Percentiles rank a stretch among this genome's conserved stretches.
These are phyloP conservation scores for Gymnopithys bicolor DNA, from an alignment of 2,797 vertebrate species.

Conservation along the genomic window DNA sequence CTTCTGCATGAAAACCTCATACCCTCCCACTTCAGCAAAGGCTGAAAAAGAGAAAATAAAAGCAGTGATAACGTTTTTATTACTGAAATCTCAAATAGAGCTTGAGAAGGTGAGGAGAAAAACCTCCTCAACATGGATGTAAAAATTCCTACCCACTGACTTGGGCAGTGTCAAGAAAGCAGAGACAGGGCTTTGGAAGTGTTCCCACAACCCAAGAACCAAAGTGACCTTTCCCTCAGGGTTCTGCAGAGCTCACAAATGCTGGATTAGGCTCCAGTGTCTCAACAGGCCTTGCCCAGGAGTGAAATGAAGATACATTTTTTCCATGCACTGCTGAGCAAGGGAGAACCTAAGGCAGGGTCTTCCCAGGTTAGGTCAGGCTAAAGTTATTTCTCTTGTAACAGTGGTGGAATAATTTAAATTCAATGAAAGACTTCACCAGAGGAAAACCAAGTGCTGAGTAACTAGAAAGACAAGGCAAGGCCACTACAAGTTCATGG, in stretches of 20 bases:
- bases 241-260: not conserved
- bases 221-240: not conserved
- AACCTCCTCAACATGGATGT: not conserved
- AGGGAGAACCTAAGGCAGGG: not conserved
- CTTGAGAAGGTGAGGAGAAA: not conserved
- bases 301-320: not conserved
- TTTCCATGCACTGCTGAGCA: not conserved
- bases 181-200: no score
- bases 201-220: no score
- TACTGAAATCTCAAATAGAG: not conserved
- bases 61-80: not conserved
- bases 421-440: not conserved
- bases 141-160: not conserved
- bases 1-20: constrained; percentile 79
- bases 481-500: not conserved
- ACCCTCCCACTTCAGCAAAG: constrained; percentile 87
- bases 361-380: not conserved
- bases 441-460: not conserved
- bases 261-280: not conserved
- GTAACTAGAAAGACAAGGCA: not conserved
- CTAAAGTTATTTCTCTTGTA: not conserved
- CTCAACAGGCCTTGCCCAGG: not conserved
- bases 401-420: not conserved
- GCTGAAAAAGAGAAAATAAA: constrained; percentile 66
- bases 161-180: not conserved